Conservation (phyloP, 2,888 invertebrate species). For the Spatulosminthurus flaviceps region DNA sequence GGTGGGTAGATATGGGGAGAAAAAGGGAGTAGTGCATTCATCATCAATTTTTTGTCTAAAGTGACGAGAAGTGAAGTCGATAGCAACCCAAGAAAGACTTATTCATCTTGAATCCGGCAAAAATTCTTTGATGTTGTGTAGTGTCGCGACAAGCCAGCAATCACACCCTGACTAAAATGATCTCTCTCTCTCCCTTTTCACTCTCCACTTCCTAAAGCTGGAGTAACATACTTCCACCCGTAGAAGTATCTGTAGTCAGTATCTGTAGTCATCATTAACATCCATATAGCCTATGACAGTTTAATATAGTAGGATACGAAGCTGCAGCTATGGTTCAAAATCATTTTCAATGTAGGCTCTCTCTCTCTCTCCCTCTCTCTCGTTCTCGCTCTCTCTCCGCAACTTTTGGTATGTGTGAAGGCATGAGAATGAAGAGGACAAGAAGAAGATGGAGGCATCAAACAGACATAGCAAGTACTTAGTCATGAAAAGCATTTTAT, state of each 20-base stretch:
- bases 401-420: not conserved
- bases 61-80: constrained; percentile 63
- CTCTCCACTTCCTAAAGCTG: not conserved
- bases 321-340: not conserved
- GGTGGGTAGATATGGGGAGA: constrained; percentile 22
- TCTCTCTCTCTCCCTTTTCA: constrained; percentile 43
- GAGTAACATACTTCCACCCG: not conserved
- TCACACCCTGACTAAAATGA: constrained; percentile 52
- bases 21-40: constrained; percentile 59
- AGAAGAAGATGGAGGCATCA: constrained; percentile 31
- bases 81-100: constrained; percentile 55
- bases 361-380: too few relatives aligned
- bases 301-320: not conserved
- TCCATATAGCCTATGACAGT: not conserved
- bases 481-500: constrained; percentile 59
- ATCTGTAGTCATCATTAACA: constrained; percentile 11
- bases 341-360: not conserved
- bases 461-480: constrained; percentile 49
- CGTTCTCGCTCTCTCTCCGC: not conserved
- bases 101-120: constrained; percentile 62
- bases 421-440: constrained; percentile 23
- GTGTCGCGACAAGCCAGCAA: constrained; percentile 63
- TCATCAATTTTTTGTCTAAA: constrained; percentile 63
- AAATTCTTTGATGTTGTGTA: constrained; percentile 62
- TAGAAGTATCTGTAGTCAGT: constrained; percentile 3